phyloP scores from a whole-genome alignment of 2,888 invertebrate species.

The Netelia virgata region DNA sequence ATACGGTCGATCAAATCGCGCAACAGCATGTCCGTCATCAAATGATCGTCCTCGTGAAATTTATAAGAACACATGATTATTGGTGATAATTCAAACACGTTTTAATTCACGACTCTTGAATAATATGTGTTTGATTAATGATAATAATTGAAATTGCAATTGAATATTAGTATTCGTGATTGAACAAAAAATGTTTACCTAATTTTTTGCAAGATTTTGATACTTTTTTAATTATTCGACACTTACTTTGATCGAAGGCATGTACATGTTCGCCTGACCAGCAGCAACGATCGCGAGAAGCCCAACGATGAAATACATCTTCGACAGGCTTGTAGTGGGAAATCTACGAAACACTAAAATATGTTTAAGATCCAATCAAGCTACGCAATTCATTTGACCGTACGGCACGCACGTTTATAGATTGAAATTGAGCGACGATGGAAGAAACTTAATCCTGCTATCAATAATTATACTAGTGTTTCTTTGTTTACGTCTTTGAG shows the following conservation, averaged over 20 bases:
- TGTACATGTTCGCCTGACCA: slow-evolving; percentile 75
- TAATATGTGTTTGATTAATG: no score
- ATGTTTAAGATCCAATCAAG: not conserved
- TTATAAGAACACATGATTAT: not conserved
- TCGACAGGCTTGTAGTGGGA: slow-evolving; percentile 27
- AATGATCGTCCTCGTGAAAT: slow-evolving; percentile 86
- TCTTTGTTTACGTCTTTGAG: not conserved
- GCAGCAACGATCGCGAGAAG: slow-evolving; percentile 71
- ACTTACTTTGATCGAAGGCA: slow-evolving; percentile 77
- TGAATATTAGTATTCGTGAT: no score
- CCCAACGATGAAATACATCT: slow-evolving; percentile 71
- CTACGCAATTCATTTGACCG: not conserved
- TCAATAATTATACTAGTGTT: no score
- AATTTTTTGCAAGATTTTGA: not conserved
- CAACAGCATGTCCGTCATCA: slow-evolving; percentile 90
- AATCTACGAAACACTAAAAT: not conserved
- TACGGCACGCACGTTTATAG: not conserved
- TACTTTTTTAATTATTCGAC: not conserved
- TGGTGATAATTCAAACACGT: not conserved
- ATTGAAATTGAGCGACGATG: not conserved
- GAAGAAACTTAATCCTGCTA: no score
- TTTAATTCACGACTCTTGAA: not conserved
- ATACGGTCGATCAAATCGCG: slow-evolving; percentile 92
- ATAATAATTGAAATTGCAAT: no score
- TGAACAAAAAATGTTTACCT: not conserved